Percentiles rank a stretch among this genome's conserved stretches.
Conservation (phyloP, 1,140 invertebrate species). For the Euura lappo region DNA sequence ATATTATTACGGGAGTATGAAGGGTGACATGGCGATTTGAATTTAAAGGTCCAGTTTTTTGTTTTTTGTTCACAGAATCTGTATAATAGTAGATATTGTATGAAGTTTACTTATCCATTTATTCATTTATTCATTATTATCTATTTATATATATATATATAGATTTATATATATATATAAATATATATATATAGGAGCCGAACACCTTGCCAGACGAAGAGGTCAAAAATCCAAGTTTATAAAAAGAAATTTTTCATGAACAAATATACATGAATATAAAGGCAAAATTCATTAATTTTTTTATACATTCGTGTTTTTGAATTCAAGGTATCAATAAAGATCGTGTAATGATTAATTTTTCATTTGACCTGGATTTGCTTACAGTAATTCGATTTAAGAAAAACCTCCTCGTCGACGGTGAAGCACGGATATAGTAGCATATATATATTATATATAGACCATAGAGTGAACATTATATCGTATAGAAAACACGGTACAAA, state of each 20-base stretch:
- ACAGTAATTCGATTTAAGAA: too few relatives aligned
- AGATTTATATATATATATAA: too few relatives aligned
- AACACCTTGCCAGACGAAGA: not conserved
- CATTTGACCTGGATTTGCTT: not conserved
- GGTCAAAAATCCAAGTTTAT: not conserved
- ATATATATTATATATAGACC: not conserved
- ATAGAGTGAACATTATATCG: not conserved
- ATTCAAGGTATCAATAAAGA: not conserved
- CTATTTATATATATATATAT: not conserved
- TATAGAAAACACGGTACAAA: conserved; percentile 54
- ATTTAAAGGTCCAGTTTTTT: conserved; percentile 1
- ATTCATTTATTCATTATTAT: conserved; percentile 3
- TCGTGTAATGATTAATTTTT: not conserved
- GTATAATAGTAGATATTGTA: not conserved
- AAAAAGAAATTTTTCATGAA: too few relatives aligned
- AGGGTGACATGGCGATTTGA: conserved; percentile 10
- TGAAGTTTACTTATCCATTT: not conserved
- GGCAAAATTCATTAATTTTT: not conserved
- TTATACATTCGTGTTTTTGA: not conserved
- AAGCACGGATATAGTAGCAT: too few relatives aligned
- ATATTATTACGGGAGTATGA: not conserved
- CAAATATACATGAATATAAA: too few relatives aligned
- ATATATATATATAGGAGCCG: too few relatives aligned
- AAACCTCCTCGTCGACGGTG: too few relatives aligned
- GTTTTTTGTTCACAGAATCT: too few relatives aligned